Conservation (phyloP, 2,113 vertebrate species). For the Illadopsis cleaveri region DNA sequence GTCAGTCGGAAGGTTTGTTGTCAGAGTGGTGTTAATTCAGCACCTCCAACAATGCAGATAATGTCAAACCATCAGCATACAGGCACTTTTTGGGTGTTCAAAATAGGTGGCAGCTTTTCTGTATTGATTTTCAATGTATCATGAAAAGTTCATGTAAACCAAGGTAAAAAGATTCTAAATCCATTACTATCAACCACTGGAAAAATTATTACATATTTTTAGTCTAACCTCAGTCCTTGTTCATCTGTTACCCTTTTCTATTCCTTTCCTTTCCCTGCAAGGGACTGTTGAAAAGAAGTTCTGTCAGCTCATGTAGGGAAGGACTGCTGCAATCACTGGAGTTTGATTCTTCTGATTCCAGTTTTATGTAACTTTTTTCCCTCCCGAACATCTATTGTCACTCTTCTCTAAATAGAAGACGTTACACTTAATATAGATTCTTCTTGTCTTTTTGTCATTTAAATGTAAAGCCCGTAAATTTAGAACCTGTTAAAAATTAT, state of each 20-base stretch:
- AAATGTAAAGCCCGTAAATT: slow-evolving; percentile 34
- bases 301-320: background rate
- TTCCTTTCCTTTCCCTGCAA: background rate
- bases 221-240: background rate
- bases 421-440: background rate
- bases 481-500: slow-evolving; percentile 2
- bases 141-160: background rate
- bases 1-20: background rate
- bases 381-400: background rate
- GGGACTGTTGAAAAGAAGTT: background rate
- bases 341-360: background rate
- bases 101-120: background rate
- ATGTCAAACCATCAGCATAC: background rate
- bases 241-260: background rate
- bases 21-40: slow-evolving; percentile 27
- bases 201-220: background rate
- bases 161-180: background rate
- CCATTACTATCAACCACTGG: background rate
- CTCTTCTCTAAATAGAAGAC: slow-evolving; percentile 21
- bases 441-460: slow-evolving; percentile 41
- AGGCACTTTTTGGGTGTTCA: background rate
- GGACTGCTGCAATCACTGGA: background rate
- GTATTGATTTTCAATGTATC: background rate
- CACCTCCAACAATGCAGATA: background rate
- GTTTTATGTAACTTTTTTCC: background rate